Evolutionary conservation across 1,140 invertebrate species (phyloP), one percentile per base, ranked within the genome.

Genomic region (Pogonomyrmex barbatus): DNA sequence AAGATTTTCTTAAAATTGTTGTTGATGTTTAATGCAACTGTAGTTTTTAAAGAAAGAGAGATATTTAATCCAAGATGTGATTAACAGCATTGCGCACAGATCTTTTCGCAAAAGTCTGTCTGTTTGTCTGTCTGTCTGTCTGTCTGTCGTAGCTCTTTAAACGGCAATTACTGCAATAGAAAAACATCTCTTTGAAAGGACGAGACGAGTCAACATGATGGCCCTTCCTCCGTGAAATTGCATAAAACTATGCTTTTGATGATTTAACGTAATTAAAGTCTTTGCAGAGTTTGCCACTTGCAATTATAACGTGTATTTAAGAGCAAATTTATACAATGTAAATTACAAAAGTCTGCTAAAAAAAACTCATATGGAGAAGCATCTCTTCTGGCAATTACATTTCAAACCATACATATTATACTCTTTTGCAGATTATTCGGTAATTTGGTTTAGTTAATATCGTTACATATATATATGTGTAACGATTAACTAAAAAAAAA

Each of bases 201-300:
- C 14, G 33, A 78, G 62, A 79, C 45, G 45, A 24, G 24, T 79
- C 60, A 79, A 58, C 45, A 67, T 52, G 76, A 78, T 30, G 45
- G 45, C 47, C 52, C 60, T 42, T 52, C 17, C 76, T 36, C 60
- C 45, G 33, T 52, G 76, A 79, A 79, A 67, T 67, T 79, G 45
- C 76, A 58, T 67, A 39, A 79, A 79, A 79, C 62, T 67, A 67
- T 79, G 60, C 76, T 79, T 79, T 79, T 67, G 45, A 67, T 67
- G 62, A 58, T 79, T 79, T 79, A 79, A 79, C 30, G n/a, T 67
- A 79, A 79, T 79, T 79, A 67, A 79, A 79, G 76, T 67, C 30
- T 67, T 67, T 67, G 12, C 60, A 39, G n/a, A 36, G 33, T 67
- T 52, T 67, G 2, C 30, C 33, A 52, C 12, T 79, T 79, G 30